Base-by-base conservation (phyloP, 2,797 vertebrate species). In the Spondyliosoma cantharus region DNA sequence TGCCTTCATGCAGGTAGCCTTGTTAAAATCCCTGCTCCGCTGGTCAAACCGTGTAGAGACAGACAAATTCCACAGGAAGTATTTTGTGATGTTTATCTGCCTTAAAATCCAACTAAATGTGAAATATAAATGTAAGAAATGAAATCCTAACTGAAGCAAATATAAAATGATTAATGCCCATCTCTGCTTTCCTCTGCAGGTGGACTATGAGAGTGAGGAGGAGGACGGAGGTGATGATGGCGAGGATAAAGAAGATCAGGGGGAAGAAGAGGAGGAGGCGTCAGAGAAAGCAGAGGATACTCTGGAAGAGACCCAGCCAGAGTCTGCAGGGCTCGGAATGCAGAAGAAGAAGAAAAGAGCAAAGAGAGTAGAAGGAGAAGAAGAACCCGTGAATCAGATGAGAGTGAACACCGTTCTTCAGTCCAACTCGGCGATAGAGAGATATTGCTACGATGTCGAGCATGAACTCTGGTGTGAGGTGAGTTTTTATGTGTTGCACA, bases 131-230 rank as follows among this genome's bases (percentile, higher is more conserved):
- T 37, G 37, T 37, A 46, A 46, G 24, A 22, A 45, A 17, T 37
- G 8, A 6, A 60, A 7, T 22, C 19, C 42, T 17, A 45, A 24
- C n/a, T 61, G 11, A n/a, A 59, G 12, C 17, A 14, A 7, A 42
- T 15, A 11, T 15, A 52, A 61, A 12, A 29, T 3, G 0, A 4
- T 50, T 24, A 50, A 20, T 6, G 2, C 0, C 17, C 2, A 7
- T 56, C 22, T 53, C 17, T 17, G 66, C 29, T 72, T 57, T 16
- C 22, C 16, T 27, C 71, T 49, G 9, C 83, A 99, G 98, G 96
- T 99, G 9, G 98, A 99, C 92, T 99, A 99, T 64, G 98, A 99
- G 60, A 98, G 97, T 0, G 97, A 96, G 74, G 97, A 96, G 13
- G 97, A 94, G 12, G 95, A 1, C 0, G 57, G 25, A 14, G 74